Conservation (phyloP, 2,888 invertebrate genomes). For the Thecocarcelia acutangulata region DNA sequence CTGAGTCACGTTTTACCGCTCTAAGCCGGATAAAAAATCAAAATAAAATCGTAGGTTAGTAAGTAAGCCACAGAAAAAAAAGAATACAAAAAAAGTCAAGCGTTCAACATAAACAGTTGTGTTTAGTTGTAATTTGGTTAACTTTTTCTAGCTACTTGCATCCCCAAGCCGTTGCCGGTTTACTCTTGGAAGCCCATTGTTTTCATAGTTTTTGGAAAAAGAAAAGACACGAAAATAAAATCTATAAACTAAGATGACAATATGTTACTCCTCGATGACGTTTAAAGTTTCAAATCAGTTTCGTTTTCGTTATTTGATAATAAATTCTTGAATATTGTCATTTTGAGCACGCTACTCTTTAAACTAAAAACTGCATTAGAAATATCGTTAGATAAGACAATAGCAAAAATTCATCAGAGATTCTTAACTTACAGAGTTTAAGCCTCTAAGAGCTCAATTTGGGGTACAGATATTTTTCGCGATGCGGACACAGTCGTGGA, state of each 20-base stretch:
- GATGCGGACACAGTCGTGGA: no score
- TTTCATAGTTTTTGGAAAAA: conserved; percentile 33
- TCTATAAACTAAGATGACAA: conserved; percentile 36
- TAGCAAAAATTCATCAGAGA: no score
- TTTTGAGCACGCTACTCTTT: conserved; percentile 23
- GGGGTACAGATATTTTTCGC: no score
- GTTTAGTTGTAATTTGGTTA: conserved; percentile 35
- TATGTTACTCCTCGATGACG: conserved; percentile 16
- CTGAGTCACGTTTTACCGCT: conserved; percentile 71
- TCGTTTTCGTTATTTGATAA: conserved; percentile 64
- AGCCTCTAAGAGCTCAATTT: no score
- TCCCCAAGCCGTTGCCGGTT: conserved; percentile 8
- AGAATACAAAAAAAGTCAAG: neutral
- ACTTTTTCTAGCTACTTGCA: conserved; percentile 46
- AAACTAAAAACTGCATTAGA: no score
- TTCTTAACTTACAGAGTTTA: no score
- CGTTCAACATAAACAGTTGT: neutral
- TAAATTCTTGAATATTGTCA: conserved; percentile 66
- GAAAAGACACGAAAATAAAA: neutral
- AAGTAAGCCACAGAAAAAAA: conserved; percentile 33
- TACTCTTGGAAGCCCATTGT: conserved; percentile 27
- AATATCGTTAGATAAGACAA: no score
- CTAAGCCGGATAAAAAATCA: conserved; percentile 45
- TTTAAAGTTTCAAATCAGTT: conserved; percentile 41
- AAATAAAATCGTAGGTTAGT: conserved; percentile 24